Evolutionary conservation across 1,140 invertebrate genomes (phyloP).

Genomic region (Neotoxoptera formosana): DNA sequence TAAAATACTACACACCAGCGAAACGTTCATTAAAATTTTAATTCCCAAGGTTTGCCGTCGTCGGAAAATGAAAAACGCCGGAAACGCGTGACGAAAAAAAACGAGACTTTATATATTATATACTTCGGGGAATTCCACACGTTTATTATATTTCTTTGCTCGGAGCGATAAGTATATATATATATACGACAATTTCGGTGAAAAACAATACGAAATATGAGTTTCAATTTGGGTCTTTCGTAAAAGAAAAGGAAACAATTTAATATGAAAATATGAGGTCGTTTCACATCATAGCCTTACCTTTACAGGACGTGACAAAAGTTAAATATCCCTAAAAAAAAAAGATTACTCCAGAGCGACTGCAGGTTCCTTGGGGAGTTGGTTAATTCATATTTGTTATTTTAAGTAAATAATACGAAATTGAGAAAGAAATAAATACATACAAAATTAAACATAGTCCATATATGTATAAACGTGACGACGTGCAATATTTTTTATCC

Average conservation of each 20-base stretch:
- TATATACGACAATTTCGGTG: constrained; percentile 1
- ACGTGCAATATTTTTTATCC: neutral
- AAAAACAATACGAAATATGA: constrained; percentile 32
- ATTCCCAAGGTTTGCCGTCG: neutral
- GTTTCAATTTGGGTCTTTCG: constrained; percentile 16
- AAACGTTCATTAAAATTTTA: neutral
- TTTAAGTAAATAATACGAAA: neutral
- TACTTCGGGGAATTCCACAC: constrained; percentile 34
- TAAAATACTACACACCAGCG: neutral
- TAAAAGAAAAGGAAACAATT: neutral
- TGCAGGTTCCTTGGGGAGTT: neutral
- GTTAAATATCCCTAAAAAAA: constrained; percentile 2
- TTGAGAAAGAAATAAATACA: neutral
- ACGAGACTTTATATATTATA: constrained; percentile 18
- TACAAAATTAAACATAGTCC: neutral
- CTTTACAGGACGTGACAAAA: constrained; percentile 11
- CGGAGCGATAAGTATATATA: neutral
- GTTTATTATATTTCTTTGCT: constrained; percentile 31
- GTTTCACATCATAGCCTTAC: neutral
- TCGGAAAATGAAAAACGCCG: neutral
- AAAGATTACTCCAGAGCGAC: neutral
- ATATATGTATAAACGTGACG: neutral
- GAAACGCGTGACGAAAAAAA: constrained; percentile 17
- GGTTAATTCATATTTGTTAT: neutral
- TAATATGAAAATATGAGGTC: constrained; percentile 33